A percentile compares a stretch with the other conserved stretches of the same genome.
phyloP scores from a whole-genome alignment of 2,113 vertebrate genomes.

The Halcyon senegalensis region DNA sequence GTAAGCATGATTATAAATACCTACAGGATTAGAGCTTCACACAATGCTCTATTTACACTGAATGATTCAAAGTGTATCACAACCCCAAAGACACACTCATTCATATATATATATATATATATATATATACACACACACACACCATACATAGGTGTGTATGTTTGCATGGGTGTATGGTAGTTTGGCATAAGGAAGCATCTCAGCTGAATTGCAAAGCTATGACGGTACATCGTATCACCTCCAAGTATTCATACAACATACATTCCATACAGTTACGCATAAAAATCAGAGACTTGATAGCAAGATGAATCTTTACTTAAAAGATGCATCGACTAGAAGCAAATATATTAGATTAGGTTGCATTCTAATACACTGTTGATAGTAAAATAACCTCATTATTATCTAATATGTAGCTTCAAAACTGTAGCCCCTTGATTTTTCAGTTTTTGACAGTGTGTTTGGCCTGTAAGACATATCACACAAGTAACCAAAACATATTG shows the following conservation, averaged over 20 bases:
- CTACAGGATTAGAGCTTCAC: not conserved
- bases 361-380: not conserved
- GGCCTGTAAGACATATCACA: not conserved
- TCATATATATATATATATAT: not conserved
- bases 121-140: not conserved
- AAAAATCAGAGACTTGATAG: not conserved
- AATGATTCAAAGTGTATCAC: not conserved
- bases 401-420: not conserved
- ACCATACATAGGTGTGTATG: rapidly evolving
- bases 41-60: not conserved
- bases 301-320: not conserved
- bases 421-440: not conserved
- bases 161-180: not conserved
- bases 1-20: not conserved
- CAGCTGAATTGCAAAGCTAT: not conserved
- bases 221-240: not conserved
- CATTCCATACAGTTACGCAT: not conserved
- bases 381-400: not conserved
- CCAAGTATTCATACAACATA: not conserved
- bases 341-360: not conserved
- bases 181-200: not conserved
- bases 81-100: not conserved
- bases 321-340: not conserved
- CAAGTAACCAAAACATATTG: not conserved
- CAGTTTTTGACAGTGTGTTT: not conserved